Base-by-base conservation (phyloP, 2,888 invertebrate genomes). In the Acanthacorydalis orientalis region DNA sequence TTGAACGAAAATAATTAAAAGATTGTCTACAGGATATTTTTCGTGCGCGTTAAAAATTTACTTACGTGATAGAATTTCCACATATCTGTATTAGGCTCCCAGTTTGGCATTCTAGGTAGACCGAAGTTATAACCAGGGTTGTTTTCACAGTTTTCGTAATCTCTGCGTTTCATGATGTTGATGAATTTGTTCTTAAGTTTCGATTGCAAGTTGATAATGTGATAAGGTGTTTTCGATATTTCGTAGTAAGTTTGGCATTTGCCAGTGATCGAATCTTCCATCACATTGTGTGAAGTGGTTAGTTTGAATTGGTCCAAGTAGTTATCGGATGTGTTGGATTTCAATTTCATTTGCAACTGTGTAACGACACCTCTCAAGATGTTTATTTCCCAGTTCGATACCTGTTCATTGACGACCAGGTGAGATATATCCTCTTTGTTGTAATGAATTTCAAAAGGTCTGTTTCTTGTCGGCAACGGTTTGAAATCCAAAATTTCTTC, bases 241-340 rank as follows among this genome's bases (percentile, higher is more conserved):
- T 80, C 72, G 62, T 84, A 84, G n/a, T 75, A 57, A n/a, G 78
- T 78, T 56, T 81, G 80, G 54, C 79, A 79, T 60, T 75, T 73
- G 43, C 84, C 84, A 43, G 77, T 75, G 16, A 83, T 75, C 35
- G 81, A 75, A 53, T 77, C 72, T 64, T 84, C 83, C 77, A 83
- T 78, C 52, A 75, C 75, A 54, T 39, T 46, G 12, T 23, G 39
- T 23, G 33, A 14, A 7, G 38, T 39, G 32, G 12, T 46, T 11
- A 31, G 31, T 46, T 46, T 31, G 16, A 16, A 31, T 11, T 16
- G 31, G n/a, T 46, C 42, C 48, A 43, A n/a, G 44, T 65, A 72
- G 50, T 61, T 63, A 50, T 57, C 55, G 55, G 72, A 71, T 51
- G 69, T 62, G 16, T 64, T 58, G 53, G 67, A 69, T 41, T 68